These are phyloP conservation scores for Alectura lathami DNA, from an alignment of 2,113 vertebrate species.

Conservation along the genomic window DNA sequence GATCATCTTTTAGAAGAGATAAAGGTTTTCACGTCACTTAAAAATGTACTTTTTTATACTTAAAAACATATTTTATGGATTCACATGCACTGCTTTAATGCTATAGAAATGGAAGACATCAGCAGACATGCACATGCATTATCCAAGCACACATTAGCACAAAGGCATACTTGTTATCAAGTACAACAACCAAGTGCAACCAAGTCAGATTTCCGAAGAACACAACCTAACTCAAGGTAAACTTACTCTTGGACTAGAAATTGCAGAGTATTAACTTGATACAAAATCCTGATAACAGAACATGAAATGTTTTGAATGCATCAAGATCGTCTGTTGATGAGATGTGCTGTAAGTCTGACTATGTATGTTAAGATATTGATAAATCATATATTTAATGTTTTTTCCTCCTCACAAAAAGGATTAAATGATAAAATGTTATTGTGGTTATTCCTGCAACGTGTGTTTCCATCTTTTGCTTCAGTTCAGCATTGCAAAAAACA, in stretches of 20 bases:
- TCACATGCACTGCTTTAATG: neutral
- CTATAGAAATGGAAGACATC: neutral
- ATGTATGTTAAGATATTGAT: neutral
- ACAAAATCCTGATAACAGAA: neutral
- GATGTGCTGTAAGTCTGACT: neutral
- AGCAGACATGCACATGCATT: neutral
- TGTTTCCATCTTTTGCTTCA: neutral
- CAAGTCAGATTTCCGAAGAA: neutral
- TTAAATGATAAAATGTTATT: neutral
- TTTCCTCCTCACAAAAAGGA: neutral
- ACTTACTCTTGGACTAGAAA: neutral
- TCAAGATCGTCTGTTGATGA: neutral
- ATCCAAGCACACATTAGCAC: neutral
- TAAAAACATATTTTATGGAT: neutral
- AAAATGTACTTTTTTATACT: neutral
- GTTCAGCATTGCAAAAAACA: neutral
- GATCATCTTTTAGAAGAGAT: constrained; percentile 8
- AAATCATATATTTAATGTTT: neutral
- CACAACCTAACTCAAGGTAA: neutral
- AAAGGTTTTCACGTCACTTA: neutral
- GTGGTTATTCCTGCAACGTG: neutral
- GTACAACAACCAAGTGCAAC: neutral
- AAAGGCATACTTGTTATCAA: neutral
- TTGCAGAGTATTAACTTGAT: neutral
- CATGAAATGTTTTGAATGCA: neutral